Base-by-base conservation (phyloP, 2,113 vertebrate genomes). In the Macquaria australasica region DNA sequence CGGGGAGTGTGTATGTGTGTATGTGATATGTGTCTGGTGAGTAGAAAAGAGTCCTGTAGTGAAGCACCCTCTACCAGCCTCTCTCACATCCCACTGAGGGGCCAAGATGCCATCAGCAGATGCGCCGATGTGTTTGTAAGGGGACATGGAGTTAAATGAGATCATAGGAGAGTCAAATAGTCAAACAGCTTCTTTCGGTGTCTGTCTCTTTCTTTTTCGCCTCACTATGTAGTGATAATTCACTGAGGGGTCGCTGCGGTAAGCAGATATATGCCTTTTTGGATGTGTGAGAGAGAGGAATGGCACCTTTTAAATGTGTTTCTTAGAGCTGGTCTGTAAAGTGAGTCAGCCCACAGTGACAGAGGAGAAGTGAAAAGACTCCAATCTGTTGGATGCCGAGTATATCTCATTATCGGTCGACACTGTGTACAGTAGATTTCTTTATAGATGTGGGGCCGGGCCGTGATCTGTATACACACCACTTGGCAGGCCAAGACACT, bases 371-470 rank as follows among this genome's bases (percentile, higher is more conserved):
- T n/a, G 56, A 86, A 90, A 86, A 77, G 82, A 71, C 86, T 77
- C 7, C 4, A 66, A 87, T 86, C 84, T 73, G 76, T 71, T 84
- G 87, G 86, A 85, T 23, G 67, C 43, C 18, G 63, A 88, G 75
- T 84, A 53, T 37, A 82, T 90, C 85, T 90, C 83, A 93, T 93
- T 90, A 92, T 81, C 87, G 70, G 80, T n/a, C 23, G 23, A 73
- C 81, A 77, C 73, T 48, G 67, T 76, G 87, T 91, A 90, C 87
- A 91, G 91, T 89, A 80, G 78, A 53, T 59, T 77, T 90, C 86
- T 89, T 91, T 83, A 77, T 67, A 76, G 86, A 82, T 58, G 82
- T 55, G 64, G 48, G 64, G 69, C 67, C 79, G 37, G 86, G 86
- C 78, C 59, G 5, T 37, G 75, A 85, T 88, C 77, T 74, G 83